Evolutionary conservation across 2,797 vertebrate species (phyloP), one percentile per base, ranked within the genome.

Genomic region (Cuculus canorus): DNA sequence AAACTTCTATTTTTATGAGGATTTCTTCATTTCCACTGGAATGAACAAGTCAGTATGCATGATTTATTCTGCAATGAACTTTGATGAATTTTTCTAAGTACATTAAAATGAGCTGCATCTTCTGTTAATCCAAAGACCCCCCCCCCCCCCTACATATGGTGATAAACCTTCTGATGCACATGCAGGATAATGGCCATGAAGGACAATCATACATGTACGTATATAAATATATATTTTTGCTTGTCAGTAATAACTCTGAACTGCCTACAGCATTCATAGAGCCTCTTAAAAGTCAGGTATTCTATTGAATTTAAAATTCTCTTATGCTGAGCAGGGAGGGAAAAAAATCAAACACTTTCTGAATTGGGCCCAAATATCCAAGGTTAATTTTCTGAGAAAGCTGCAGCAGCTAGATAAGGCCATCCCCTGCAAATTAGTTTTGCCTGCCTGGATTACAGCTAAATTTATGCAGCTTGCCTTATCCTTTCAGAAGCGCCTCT

Each of bases 381-480:
- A 99, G 99, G 99, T 99, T 99, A 99, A 99, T 99, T 99, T 99
- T 99, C 99, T 99, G 99, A 99, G 99, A 99, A 99, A 99, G 99
- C 99, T 99, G 99, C 99, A 99, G 98, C 92, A 96, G 98, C 98
- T 98, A 99, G 99, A 99, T 99, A 99, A 99, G 99, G 98, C 98
- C 98, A 98, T 99, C 98, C 98, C 99, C 99, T 99, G 99, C 98
- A 99, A 99, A 99, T 99, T 99, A 99, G 99, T 99, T 99, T 99
- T 99, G 99, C 99, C 99, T 99, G 99, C 99, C 98, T 99, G 99
- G 99, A 99, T 99, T 99, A 99, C 99, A 99, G 99, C 99, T 99
- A 99, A 99, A 99, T 99, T 99, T 99, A 99, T 99, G 99, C 99
- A 99, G 99, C 98, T 98, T 98, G 98, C 99, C 99, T 99, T 99